Base-by-base conservation (phyloP, 2,113 vertebrate genomes). In the Chauna torquata region DNA sequence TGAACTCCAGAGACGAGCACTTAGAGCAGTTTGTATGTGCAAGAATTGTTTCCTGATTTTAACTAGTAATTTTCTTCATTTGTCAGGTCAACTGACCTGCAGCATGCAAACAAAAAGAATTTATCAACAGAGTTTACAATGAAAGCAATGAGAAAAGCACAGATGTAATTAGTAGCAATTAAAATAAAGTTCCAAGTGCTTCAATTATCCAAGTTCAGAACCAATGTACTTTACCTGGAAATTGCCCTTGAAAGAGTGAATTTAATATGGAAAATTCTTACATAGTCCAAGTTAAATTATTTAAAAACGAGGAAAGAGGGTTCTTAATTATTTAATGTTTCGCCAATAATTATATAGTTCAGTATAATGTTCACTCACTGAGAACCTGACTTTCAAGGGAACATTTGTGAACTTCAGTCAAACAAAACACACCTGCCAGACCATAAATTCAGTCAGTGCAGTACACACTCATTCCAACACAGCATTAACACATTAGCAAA, bases 301-400 rank as follows among this genome's bases (percentile, higher is more conserved):
- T 98, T 93, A 90, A 96, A 94, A 92, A 92, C 90, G 82, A 96
- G 89, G 94, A 97, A 97, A 90, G 85, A 97, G 83, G 74, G 92
- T 95, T 96, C 90, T 98, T 98, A 98, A 98, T 98, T 98, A 97
- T 93, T 96, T 94, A 97, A 97, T 95, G 93, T 97, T 97, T 97
- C 61, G 45, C 96, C 96, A 97, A 97, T 96, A 97, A 98, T 96
- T 97, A 97, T 96, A 97, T 36, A 95, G 88, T 82, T 94, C 92
- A 94, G 82, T 78, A 66, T 95, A 98, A 98, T 94, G 86, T 84
- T 97, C 94, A 81, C 66, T 95, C 93, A 94, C 81, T 85, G 44
- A 91, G 95, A 96, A 96, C 70, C 49, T 96, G 97, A 97, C 96
- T 95, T 96, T 92, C 92, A 94, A 98, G 94, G 82, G 95, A 93